Percentiles rank a stretch among this genome's conserved stretches.
Conservation (phyloP, 2,113 vertebrate species). For the Boulengeromyrus knoepffleri region DNA sequence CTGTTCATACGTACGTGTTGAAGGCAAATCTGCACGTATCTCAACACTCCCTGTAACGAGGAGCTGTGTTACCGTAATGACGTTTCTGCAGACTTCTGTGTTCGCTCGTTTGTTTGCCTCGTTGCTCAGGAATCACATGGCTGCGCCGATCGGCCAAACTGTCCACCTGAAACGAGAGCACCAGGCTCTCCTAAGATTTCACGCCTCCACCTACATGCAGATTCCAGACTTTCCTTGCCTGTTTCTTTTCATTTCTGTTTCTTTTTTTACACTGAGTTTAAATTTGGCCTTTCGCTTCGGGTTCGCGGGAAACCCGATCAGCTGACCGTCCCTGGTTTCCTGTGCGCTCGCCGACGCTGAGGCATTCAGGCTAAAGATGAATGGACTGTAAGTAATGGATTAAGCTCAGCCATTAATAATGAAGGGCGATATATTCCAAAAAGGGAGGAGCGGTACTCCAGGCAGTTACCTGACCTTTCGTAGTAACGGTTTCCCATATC, state of each 20-base stretch:
- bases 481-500: background rate
- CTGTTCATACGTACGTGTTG: background rate
- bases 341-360: background rate
- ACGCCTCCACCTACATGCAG: background rate
- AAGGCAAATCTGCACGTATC: background rate
- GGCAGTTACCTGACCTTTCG: background rate
- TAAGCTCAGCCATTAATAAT: constrained; percentile 13
- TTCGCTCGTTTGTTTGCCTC: background rate
- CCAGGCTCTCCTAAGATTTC: background rate
- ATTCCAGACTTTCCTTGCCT: background rate
- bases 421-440: background rate
- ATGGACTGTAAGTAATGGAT: constrained; percentile 10
- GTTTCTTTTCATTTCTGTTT: background rate
- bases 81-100: background rate
- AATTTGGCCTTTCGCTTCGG: background rate
- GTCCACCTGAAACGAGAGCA: background rate
- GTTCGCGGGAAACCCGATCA: constrained; percentile 27
- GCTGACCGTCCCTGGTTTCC: constrained; percentile 16
- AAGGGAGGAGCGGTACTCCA: background rate
- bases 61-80: background rate
- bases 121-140: background rate
- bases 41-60: background rate
- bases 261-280: background rate
- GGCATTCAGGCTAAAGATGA: background rate
- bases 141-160: background rate